These are phyloP conservation scores for Sepiola atlantica DNA, from an alignment of 2,888 invertebrate genomes.

Conservation along the genomic window DNA sequence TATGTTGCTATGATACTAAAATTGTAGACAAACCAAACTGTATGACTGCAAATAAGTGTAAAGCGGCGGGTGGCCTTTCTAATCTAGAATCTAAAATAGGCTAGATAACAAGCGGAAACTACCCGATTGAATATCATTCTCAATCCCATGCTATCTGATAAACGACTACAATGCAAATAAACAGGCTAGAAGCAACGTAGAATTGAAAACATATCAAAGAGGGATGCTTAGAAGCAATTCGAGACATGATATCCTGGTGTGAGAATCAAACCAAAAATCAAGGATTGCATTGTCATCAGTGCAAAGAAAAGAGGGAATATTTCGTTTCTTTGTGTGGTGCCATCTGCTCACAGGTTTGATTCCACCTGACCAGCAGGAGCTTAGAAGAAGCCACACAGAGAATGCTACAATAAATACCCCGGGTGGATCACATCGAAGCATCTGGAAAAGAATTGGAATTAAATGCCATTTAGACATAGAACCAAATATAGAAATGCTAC, in stretches of 20 bases:
- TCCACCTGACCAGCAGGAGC: slow-evolving; percentile 22
- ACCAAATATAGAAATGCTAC: neutral
- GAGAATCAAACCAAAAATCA: slow-evolving; percentile 13
- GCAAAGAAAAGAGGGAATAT: neutral
- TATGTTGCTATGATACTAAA: neutral
- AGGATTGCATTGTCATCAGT: neutral
- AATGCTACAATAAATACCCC: slow-evolving; percentile 32
- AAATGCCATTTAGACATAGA: neutral
- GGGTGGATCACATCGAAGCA: slow-evolving; percentile 32
- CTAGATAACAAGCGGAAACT: neutral
- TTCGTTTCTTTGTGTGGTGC: slow-evolving; percentile 14
- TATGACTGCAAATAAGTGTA: neutral
- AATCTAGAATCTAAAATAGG: neutral
- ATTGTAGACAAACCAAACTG: neutral
- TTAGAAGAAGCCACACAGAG: slow-evolving; percentile 32
- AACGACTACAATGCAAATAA: slow-evolving; percentile 19
- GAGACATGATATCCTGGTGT: slow-evolving; percentile 6
- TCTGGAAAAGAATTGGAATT: slow-evolving; percentile 32
- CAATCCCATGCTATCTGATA: neutral
- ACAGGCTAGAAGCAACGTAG: slow-evolving; percentile 22
- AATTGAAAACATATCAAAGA: slow-evolving; percentile 18
- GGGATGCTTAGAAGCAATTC: neutral
- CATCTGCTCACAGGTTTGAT: neutral
- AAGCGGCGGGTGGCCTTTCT: neutral
- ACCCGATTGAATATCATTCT: neutral